phyloP scores from a whole-genome alignment of 2,113 vertebrate genomes.

The Carassius gibelio region DNA sequence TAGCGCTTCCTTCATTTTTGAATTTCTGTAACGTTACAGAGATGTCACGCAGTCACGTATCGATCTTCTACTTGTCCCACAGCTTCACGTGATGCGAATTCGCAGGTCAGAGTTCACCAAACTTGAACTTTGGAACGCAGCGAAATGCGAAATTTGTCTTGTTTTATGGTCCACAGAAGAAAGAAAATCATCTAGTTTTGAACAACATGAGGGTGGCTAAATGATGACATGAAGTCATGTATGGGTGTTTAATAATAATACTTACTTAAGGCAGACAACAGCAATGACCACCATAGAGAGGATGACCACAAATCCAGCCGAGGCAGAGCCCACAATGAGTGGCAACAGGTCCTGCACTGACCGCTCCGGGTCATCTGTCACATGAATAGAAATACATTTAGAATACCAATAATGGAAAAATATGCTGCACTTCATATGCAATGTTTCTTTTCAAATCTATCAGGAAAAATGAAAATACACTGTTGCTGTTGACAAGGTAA shows the following conservation, averaged over 20 bases:
- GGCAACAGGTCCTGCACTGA: slow-evolving; percentile 93
- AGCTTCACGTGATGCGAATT: too few species aligned
- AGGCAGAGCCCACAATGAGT: slow-evolving; percentile 92
- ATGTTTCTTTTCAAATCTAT: not conserved
- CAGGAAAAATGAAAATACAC: not conserved
- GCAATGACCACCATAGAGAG: slow-evolving; percentile 92
- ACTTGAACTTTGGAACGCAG: too few species aligned
- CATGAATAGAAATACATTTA: not conserved
- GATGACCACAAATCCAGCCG: slow-evolving; percentile 89
- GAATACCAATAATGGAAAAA: not conserved
- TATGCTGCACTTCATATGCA: not conserved
- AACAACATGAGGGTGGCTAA: not conserved
- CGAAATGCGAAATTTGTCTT: not conserved
- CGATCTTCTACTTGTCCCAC: too few species aligned
- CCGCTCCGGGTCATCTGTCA: slow-evolving; percentile 81
- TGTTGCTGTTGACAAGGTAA: not conserved
- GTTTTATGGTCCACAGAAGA: not conserved
- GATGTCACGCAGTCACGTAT: too few species aligned
- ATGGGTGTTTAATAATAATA: not conserved
- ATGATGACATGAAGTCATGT: not conserved
- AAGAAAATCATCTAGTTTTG: not conserved
- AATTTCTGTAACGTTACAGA: too few species aligned
- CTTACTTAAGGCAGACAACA: slow-evolving; percentile 95
- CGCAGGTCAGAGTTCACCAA: too few species aligned
- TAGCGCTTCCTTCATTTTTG: too few species aligned